phyloP scores from a whole-genome alignment of 2,797 vertebrate species.

The Rhinophrynus dorsalis region DNA sequence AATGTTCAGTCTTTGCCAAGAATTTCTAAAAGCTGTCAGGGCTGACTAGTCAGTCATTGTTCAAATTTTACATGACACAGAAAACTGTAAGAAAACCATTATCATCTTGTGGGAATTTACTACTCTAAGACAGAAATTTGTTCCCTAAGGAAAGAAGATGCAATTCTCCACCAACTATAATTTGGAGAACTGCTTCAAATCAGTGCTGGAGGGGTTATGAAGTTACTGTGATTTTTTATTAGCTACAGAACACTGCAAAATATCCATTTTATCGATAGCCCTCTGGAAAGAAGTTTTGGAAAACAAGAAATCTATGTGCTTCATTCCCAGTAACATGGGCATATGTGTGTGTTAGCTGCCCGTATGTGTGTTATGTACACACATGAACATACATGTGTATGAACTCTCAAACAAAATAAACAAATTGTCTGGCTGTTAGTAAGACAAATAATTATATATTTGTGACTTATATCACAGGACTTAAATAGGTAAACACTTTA shows the following conservation, averaged over 20 bases:
- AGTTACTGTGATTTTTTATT: slow-evolving; percentile 18
- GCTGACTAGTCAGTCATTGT: slow-evolving; percentile 59
- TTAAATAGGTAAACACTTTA: too few species aligned
- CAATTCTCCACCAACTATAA: slow-evolving; percentile 63
- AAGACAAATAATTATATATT: too few species aligned
- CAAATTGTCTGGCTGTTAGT: too few species aligned
- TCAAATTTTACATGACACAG: slow-evolving; percentile 55
- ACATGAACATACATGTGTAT: too few species aligned
- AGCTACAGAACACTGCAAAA: neutral
- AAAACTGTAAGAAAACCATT: slow-evolving; percentile 56
- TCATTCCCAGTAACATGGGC: too few species aligned
- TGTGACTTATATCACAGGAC: too few species aligned
- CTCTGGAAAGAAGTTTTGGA: neutral
- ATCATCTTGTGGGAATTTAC: slow-evolving; percentile 54
- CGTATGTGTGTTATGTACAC: too few species aligned
- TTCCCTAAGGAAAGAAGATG: slow-evolving; percentile 50
- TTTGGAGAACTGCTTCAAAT: slow-evolving; percentile 50
- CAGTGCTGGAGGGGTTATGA: slow-evolving; percentile 9
- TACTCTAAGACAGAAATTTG: slow-evolving; percentile 47
- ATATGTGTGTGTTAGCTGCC: too few species aligned
- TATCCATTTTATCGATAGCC: neutral
- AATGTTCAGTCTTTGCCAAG: slow-evolving; percentile 56
- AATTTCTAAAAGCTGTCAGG: slow-evolving; percentile 65
- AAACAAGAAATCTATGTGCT: too few species aligned
- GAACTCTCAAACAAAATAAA: too few species aligned